Conservation (phyloP, 2,113 vertebrate species). For the Conger conger region DNA sequence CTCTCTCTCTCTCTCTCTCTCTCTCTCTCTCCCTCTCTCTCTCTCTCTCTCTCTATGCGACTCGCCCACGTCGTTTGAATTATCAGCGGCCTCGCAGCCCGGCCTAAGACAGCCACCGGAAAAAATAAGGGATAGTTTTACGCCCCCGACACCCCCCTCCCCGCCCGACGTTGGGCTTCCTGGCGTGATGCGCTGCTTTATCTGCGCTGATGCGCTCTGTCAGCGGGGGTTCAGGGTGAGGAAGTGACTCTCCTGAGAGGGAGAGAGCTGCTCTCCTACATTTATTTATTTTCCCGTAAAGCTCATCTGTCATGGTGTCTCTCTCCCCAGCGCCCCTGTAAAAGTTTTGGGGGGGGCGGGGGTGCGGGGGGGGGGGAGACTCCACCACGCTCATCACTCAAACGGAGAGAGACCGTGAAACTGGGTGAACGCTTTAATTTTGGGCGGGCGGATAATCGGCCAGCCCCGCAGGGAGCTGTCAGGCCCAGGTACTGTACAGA, state of each 20-base stretch:
- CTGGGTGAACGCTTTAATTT: not conserved
- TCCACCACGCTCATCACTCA: not conserved
- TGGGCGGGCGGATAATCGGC: too few species aligned
- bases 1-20: not conserved
- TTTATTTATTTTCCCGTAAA: constrained; percentile 37
- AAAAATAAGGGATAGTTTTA: constrained; percentile 6
- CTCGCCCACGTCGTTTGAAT: constrained; percentile 27
- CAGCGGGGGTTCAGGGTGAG: constrained; percentile 27
- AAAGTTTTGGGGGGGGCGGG: not conserved
- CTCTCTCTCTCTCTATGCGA: not conserved
- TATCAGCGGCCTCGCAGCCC: constrained; percentile 22
- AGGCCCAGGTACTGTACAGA: not conserved
- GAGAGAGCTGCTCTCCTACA: constrained; percentile 14
- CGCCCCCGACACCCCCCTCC: not conserved
- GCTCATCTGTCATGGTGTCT: constrained; percentile 15
- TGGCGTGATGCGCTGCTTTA: constrained; percentile 22
- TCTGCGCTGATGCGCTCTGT: constrained; percentile 21
- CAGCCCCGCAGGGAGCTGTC: too few species aligned
- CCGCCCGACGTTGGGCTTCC: constrained; percentile 14
- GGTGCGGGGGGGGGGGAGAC: too few species aligned
- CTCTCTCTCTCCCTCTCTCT: not conserved
- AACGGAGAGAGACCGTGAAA: not conserved
- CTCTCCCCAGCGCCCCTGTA: not conserved
- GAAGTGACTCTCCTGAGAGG: constrained; percentile 10
- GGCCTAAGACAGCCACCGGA: not conserved